These are phyloP conservation scores for Equus quagga DNA, from an alignment of 2,113 vertebrate species.

Conservation along the genomic window DNA sequence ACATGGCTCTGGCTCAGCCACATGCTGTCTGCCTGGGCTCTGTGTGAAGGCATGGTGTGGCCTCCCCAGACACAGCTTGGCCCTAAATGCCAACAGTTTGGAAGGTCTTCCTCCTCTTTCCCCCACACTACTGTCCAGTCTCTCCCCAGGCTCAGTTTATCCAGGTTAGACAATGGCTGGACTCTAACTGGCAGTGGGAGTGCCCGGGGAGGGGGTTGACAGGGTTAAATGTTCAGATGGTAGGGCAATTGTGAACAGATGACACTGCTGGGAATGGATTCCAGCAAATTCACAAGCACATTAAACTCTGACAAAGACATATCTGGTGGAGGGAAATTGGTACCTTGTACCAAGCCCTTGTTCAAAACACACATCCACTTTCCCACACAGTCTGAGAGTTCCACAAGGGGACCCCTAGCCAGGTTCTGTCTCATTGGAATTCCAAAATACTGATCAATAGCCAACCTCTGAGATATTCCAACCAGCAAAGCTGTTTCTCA, in stretches of 20 bases:
- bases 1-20: constrained; percentile 70
- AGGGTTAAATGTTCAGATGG: constrained; percentile 72
- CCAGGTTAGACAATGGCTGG: constrained; percentile 60
- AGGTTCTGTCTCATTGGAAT: background rate
- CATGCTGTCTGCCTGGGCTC: constrained; percentile 53
- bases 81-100: background rate
- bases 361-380: background rate
- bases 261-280: constrained; percentile 39
- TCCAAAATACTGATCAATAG: background rate
- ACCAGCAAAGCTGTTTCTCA: background rate
- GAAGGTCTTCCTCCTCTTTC: background rate
- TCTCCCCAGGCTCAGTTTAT: constrained; percentile 63
- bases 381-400: background rate
- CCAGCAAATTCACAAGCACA: constrained; percentile 67
- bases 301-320: constrained; percentile 63
- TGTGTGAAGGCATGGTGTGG: background rate
- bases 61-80: constrained; percentile 19
- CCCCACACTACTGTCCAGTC: background rate
- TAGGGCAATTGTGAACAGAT: constrained; percentile 55
- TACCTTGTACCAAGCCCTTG: background rate
- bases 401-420: background rate
- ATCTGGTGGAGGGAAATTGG: constrained; percentile 29
- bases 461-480: background rate
- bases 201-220: background rate
- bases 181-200: background rate